Conservation (phyloP, 2,888 invertebrate species). For the Trichogramma evanescens region DNA sequence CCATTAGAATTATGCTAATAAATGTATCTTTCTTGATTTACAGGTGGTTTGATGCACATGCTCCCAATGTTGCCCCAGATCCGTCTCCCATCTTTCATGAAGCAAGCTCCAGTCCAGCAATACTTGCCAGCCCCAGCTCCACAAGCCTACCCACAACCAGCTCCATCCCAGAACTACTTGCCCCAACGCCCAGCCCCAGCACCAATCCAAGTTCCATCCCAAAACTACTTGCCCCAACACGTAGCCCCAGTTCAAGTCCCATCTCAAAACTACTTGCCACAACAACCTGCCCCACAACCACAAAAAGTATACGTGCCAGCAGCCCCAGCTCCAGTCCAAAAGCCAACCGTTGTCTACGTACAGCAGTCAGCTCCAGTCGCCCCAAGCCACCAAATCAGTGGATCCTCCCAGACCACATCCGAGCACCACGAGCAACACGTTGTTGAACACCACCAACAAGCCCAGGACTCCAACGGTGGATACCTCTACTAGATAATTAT, state of each 20-base stretch:
- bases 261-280: too few species aligned
- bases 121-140: background rate
- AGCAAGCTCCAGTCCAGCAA: constrained; percentile 1
- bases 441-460: constrained; percentile 22
- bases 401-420: constrained; percentile 2
- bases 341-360: background rate
- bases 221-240: background rate
- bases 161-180: background rate
- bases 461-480: constrained; percentile 34
- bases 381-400: constrained; percentile 2
- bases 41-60: too few species aligned
- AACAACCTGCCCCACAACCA: too few species aligned
- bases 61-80: too few species aligned
- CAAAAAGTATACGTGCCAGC: too few species aligned
- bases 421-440: background rate
- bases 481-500: constrained; percentile 33
- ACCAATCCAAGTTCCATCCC: constrained; percentile 4
- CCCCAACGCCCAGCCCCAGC: background rate
- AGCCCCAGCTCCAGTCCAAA: too few species aligned
- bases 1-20: too few species aligned
- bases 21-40: too few species aligned
- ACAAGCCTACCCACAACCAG: constrained; percentile 7
- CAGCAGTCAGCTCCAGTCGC: constrained; percentile 1
- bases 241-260: background rate
- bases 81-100: too few species aligned